Percentiles rank a stretch among this genome's conserved stretches.
phyloP scores from a whole-genome alignment of 2,797 vertebrate species.

The Triplophysa yarkandensis region DNA sequence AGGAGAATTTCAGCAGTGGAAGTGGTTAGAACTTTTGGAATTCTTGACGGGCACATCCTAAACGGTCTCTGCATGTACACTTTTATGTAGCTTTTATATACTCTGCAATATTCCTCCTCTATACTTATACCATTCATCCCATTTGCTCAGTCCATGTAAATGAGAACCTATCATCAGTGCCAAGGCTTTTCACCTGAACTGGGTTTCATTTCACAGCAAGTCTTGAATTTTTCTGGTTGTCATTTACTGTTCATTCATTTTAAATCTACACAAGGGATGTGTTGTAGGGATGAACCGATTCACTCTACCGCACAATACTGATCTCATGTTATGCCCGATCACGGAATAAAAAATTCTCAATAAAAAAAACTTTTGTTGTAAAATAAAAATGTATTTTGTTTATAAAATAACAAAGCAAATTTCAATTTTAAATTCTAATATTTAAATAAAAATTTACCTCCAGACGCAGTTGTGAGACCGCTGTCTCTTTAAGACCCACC shows the following conservation, averaged over 20 bases:
- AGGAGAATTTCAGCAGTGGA: neutral
- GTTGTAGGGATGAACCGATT: no score
- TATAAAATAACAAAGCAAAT: no score
- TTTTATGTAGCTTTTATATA: neutral
- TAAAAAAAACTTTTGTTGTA: no score
- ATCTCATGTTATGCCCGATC: no score
- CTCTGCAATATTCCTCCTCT: neutral
- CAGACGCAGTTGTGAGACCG: no score
- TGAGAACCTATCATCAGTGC: slow-evolving; percentile 22
- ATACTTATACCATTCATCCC: slow-evolving; percentile 10
- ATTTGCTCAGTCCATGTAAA: slow-evolving; percentile 7
- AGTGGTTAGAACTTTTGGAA: no score
- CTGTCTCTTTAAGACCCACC: no score
- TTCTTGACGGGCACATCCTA: neutral
- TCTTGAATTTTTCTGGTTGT: neutral
- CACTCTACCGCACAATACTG: no score
- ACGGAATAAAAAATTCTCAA: no score
- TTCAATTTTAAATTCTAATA: no score
- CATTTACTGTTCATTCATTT: neutral
- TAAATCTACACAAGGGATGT: neutral
- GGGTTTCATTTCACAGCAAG: slow-evolving; percentile 25
- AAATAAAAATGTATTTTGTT: no score
- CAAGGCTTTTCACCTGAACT: slow-evolving; percentile 34
- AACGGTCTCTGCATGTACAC: neutral
- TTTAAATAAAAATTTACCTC: no score